phyloP scores from a whole-genome alignment of 1,140 invertebrate genomes.

The Drosophila prosaltans region DNA sequence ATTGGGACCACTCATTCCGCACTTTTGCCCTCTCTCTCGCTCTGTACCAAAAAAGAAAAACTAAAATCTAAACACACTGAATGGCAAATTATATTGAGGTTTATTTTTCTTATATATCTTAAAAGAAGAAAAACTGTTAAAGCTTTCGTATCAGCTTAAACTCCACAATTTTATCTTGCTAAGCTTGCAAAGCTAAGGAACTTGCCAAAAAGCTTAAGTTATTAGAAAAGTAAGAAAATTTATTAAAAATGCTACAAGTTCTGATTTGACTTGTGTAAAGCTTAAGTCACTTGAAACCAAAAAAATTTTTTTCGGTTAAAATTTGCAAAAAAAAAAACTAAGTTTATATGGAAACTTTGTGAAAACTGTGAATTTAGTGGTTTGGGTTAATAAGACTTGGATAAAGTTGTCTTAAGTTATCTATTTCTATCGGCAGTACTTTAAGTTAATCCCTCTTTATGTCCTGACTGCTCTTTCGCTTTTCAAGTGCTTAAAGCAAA shows the following conservation, averaged over 20 bases:
- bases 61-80: conserved; percentile 3
- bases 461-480: neutral
- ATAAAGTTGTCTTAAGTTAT: neutral
- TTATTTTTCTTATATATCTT: neutral
- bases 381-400: neutral
- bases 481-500: no score
- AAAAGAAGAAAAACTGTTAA: neutral
- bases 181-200: conserved; percentile 3
- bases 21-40: no score
- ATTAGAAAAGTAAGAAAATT: neutral
- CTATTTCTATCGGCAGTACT: no score
- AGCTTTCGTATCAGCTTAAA: neutral
- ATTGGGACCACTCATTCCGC: no score
- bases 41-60: neutral
- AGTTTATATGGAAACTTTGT: neutral
- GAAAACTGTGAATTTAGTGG: neutral
- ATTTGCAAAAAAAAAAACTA: no score
- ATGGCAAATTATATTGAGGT: neutral
- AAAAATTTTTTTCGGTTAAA: no score
- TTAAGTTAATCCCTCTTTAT: neutral
- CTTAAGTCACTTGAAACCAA: neutral
- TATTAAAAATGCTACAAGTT: neutral
- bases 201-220: neutral
- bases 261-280: neutral
- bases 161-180: neutral